These are phyloP conservation scores for Pungitius pungitius DNA, from an alignment of 2,113 vertebrate species.

Conservation along the genomic window DNA sequence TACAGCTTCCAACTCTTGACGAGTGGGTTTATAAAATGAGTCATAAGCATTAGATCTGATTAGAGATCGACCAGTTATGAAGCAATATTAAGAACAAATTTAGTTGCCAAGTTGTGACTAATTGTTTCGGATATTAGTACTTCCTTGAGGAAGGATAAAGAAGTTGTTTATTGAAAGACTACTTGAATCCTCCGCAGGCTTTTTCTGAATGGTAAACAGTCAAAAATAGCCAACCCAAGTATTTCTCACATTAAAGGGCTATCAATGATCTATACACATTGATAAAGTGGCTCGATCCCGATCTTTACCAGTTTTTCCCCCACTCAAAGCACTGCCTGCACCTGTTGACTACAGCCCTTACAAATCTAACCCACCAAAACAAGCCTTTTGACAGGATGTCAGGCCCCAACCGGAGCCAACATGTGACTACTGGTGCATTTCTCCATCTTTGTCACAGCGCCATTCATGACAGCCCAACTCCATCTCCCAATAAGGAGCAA, in stretches of 20 bases:
- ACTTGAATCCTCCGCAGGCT: background rate
- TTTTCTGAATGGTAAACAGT: background rate
- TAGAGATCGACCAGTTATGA: background rate
- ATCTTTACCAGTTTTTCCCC: background rate
- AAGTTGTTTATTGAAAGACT: background rate
- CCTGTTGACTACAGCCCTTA: constrained; percentile 6
- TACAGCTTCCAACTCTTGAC: background rate
- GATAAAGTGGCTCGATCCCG: no score
- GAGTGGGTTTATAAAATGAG: background rate
- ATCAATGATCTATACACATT: background rate
- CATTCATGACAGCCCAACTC: constrained; percentile 61
- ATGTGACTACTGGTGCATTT: constrained; percentile 42
- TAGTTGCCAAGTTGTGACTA: background rate
- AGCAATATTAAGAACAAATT: background rate
- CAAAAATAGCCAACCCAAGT: background rate
- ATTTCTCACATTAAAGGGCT: background rate
- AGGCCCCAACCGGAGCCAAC: constrained; percentile 37
- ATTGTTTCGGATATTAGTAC: background rate
- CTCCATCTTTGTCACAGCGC: constrained; percentile 53
- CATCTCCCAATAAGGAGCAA: constrained; percentile 71
- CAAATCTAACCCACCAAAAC: constrained; percentile 14
- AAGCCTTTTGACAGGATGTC: constrained; percentile 16
- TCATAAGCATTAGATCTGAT: background rate
- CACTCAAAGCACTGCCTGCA: background rate
- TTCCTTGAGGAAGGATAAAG: background rate